Percentiles rank a stretch among this genome's conserved stretches.
These are phyloP conservation scores for Zaprionus ghesquierei DNA, from an alignment of 1,140 invertebrate species.

Conservation along the genomic window DNA sequence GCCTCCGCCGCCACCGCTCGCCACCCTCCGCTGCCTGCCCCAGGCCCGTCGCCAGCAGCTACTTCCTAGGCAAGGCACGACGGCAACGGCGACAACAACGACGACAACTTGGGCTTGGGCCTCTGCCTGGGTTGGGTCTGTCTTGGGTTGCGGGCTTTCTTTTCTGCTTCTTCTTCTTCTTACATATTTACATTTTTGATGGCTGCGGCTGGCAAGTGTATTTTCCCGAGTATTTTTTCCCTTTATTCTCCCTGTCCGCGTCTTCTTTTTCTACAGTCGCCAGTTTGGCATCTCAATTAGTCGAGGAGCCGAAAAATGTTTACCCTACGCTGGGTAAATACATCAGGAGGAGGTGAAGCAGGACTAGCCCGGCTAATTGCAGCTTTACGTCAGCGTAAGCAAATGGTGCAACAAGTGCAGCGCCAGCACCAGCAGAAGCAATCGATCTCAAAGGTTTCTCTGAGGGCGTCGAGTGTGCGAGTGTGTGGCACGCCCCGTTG, in stretches of 20 bases:
- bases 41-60: slow-evolving; percentile 21
- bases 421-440: neutral
- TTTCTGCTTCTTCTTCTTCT: no score
- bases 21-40: neutral
- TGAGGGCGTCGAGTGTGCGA: neutral
- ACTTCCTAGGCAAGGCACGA: slow-evolving; percentile 57
- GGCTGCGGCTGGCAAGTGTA: slow-evolving; percentile 44
- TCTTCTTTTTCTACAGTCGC: neutral
- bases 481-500: slow-evolving; percentile 6
- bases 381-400: slow-evolving; percentile 1
- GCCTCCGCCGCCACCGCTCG: neutral
- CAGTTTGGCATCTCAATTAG: slow-evolving; percentile 68
- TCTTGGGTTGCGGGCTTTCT: neutral
- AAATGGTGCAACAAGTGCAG: slow-evolving; percentile 60
- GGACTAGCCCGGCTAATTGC: slow-evolving; percentile 29
- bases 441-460: slow-evolving; percentile 16
- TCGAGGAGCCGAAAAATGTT: slow-evolving; percentile 71
- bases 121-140: neutral
- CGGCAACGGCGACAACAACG: slow-evolving; percentile 17
- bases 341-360: neutral
- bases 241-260: slow-evolving; percentile 4
- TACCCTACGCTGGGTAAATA: slow-evolving; percentile 58
- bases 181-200: slow-evolving; percentile 78
- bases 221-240: slow-evolving; percentile 16
- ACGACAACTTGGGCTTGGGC: slow-evolving; percentile 24